phyloP scores from a whole-genome alignment of 2,888 invertebrate genomes.

The Notodonta ziczac region DNA sequence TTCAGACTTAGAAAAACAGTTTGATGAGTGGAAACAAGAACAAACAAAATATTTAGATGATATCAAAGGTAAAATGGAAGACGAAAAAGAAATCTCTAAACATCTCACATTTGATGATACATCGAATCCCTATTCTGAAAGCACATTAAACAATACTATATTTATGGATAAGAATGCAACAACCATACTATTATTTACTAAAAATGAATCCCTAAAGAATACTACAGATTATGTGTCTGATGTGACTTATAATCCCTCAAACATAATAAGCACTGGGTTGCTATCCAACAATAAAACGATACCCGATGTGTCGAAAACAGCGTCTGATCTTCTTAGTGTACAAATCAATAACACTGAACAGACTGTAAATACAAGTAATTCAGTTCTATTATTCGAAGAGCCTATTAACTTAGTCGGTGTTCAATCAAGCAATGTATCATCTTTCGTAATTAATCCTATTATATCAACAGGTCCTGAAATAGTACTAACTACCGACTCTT shows the following conservation, averaged over 20 bases:
- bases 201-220: background rate
- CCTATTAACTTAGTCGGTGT: background rate
- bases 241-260: background rate
- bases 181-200: background rate
- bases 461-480: constrained; percentile 12
- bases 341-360: background rate
- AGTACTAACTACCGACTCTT: background rate
- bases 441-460: constrained; percentile 8
- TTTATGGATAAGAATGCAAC: background rate
- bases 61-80: constrained; percentile 29
- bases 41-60: constrained; percentile 33
- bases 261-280: background rate
- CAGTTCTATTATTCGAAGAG: background rate
- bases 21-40: constrained; percentile 44
- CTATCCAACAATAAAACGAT: background rate
- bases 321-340: background rate
- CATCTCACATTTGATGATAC: background rate
- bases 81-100: constrained; percentile 21
- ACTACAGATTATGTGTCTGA: background rate
- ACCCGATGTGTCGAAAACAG: background rate
- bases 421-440: background rate
- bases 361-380: background rate
- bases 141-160: background rate
- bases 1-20: constrained; percentile 33
- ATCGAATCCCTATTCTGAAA: background rate